Evolutionary conservation across 2,113 vertebrate genomes (phyloP), one percentile per base, ranked within the genome.

Genomic region (Istiophorus platypterus): DNA sequence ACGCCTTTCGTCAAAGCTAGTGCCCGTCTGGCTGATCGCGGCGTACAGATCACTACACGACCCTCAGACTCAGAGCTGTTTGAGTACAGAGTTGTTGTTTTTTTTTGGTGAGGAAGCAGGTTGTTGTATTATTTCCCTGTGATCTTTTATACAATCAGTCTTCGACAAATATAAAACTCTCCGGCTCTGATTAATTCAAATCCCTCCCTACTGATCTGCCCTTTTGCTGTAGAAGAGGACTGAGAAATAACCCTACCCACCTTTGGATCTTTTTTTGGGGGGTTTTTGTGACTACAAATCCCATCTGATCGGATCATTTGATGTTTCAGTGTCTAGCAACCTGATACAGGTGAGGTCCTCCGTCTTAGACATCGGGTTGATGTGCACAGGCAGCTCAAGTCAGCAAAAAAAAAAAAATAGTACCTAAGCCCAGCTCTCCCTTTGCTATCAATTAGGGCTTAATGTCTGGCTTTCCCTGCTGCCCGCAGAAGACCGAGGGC

Each of bases 401-500:
- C 92, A 90, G 90, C 86, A 92, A 77, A 88, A 91, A 85, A 34
- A 34, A 34, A 34, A 34, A 34, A 34, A 34, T 4, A 34, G 6
- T 4, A 34, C 77, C 72, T 83, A 86, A 91, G 85, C 75, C 85
- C 82, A 74, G 4, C 75, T 84, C 72, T 88, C 81, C 85, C 88
- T 71, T 74, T 81, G 88, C 89, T 83, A 89, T 93, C 86, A 85
- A 91, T 91, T 90, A 92, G 81, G 76, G 81, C 80, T 82, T 88
- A 89, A 86, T 91, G 87, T 88, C 78, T 72, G 78, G 49, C 82
- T 79, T 76, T 72, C 69, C 78, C 78, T 39, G 67, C 86, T 84
- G 86, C 80, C 84, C 22, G 45, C 72, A 63, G 52, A 72, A 72
- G 76, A 81, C 81, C 81, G 76, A 89, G 91, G 85, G 89, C 74